These are phyloP conservation scores for Daphoenositta chrysoptera DNA, from an alignment of 2,113 vertebrate genomes.

Conservation along the genomic window DNA sequence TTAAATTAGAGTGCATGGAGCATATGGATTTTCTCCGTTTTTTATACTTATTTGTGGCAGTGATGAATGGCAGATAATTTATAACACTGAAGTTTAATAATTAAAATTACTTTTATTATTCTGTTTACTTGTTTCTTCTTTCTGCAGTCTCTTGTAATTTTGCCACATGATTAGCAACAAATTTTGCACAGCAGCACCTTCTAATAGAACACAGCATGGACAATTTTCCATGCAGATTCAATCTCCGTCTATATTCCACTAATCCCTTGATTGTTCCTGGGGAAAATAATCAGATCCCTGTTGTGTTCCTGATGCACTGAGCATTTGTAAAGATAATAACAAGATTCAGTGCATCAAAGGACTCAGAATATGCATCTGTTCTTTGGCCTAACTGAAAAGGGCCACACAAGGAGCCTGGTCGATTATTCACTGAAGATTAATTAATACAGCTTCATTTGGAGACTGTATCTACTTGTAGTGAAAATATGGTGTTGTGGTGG, in stretches of 20 bases:
- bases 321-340: slow-evolving; percentile 72
- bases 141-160: slow-evolving; percentile 64
- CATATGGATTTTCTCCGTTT: slow-evolving; percentile 41
- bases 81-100: slow-evolving; percentile 69
- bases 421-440: slow-evolving; percentile 35
- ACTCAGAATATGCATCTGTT: slow-evolving; percentile 62
- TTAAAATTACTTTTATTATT: slow-evolving; percentile 72
- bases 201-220: slow-evolving; percentile 86
- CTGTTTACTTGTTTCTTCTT: slow-evolving; percentile 70
- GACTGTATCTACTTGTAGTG: slow-evolving; percentile 51
- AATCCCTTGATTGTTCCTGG: slow-evolving; percentile 82
- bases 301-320: slow-evolving; percentile 60
- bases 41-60: slow-evolving; percentile 39
- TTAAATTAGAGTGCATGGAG: slow-evolving; percentile 27
- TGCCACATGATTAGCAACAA: slow-evolving; percentile 69
- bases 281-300: slow-evolving; percentile 66
- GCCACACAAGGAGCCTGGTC: slow-evolving; percentile 6
- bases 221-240: slow-evolving; percentile 74
- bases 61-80: slow-evolving; percentile 66
- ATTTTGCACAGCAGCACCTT: slow-evolving; percentile 75
- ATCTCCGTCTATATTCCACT: slow-evolving; percentile 78
- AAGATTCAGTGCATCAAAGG: slow-evolving; percentile 53
- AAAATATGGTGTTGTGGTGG: neutral
- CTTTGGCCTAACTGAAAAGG: slow-evolving; percentile 54
- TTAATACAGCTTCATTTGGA: slow-evolving; percentile 53